These are phyloP conservation scores for Chascanopsetta lugubris DNA, from an alignment of 2,113 vertebrate genomes.

Conservation along the genomic window DNA sequence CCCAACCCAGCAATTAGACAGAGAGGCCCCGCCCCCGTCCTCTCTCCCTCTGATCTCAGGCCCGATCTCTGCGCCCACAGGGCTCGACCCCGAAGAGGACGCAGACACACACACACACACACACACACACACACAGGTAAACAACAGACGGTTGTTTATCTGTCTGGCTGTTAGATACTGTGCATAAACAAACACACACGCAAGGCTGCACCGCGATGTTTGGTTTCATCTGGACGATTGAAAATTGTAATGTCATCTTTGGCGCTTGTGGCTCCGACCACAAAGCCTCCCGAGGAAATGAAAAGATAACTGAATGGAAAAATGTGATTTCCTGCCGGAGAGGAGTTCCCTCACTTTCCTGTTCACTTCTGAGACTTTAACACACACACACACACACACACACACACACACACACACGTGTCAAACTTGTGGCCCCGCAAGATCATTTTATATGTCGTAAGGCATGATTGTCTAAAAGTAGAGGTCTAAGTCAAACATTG, in stretches of 20 bases:
- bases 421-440: too few species aligned
- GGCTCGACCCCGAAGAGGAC: slow-evolving; percentile 1
- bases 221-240: background rate
- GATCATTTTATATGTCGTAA: too few species aligned
- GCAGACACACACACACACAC: too few species aligned
- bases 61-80: slow-evolving; percentile 14
- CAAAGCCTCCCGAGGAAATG: slow-evolving; percentile 49
- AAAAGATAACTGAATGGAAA: slow-evolving; percentile 44
- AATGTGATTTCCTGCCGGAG: slow-evolving; percentile 29
- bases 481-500: too few species aligned
- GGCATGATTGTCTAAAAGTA: too few species aligned
- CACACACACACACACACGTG: too few species aligned
- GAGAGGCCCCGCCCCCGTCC: slow-evolving; percentile 45
- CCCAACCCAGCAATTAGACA: slow-evolving; percentile 63
- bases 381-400: too few species aligned
- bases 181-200: slow-evolving; percentile 21
- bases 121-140: slow-evolving; percentile 18
- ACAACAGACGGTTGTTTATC: too few species aligned
- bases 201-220: background rate
- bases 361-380: slow-evolving; percentile 6
- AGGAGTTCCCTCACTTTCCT: slow-evolving; percentile 36
- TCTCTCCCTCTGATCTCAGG: slow-evolving; percentile 30
- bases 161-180: slow-evolving; percentile 4
- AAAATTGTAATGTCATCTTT: too few species aligned
- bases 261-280: slow-evolving; percentile 3